Percentiles rank a stretch among this genome's conserved stretches.
phyloP scores from a whole-genome alignment of 2,888 invertebrate genomes.

The Polylopha cassiicola region DNA sequence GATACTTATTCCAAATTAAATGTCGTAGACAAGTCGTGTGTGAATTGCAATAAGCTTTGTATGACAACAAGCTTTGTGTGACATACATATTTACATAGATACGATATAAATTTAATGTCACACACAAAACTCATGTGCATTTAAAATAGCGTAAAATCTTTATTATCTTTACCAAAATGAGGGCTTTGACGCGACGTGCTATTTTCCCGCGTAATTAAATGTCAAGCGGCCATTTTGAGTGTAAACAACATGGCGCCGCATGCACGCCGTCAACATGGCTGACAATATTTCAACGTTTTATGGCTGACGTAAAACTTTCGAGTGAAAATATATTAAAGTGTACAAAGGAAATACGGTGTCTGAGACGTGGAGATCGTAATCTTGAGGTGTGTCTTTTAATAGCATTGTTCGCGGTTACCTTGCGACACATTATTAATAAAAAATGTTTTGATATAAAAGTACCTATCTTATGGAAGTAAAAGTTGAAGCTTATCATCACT shows the following conservation, averaged over 20 bases:
- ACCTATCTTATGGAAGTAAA: too few relatives aligned
- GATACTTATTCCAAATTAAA: too few relatives aligned
- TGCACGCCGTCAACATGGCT: slow-evolving; percentile 1
- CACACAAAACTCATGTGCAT: neutral
- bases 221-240: slow-evolving; percentile 35
- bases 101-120: too few relatives aligned
- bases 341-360: slow-evolving; percentile 7
- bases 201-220: slow-evolving; percentile 60
- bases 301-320: slow-evolving; percentile 16
- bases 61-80: too few relatives aligned
- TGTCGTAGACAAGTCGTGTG: too few relatives aligned
- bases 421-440: too few relatives aligned
- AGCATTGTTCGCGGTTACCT: too few relatives aligned
- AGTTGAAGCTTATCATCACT: too few relatives aligned
- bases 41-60: too few relatives aligned
- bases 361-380: slow-evolving; percentile 7
- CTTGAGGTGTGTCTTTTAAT: slow-evolving; percentile 5
- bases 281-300: slow-evolving; percentile 21
- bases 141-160: slow-evolving; percentile 4
- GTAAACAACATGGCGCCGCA: slow-evolving; percentile 12
- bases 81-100: too few relatives aligned
- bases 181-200: slow-evolving; percentile 26
- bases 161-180: slow-evolving; percentile 5
- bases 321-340: slow-evolving; percentile 15
- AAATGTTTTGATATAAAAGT: too few relatives aligned